These are phyloP conservation scores for Epizoanthus ramosus DNA, from an alignment of 92 coral and sea anemone genomes.

Conservation along the genomic window DNA sequence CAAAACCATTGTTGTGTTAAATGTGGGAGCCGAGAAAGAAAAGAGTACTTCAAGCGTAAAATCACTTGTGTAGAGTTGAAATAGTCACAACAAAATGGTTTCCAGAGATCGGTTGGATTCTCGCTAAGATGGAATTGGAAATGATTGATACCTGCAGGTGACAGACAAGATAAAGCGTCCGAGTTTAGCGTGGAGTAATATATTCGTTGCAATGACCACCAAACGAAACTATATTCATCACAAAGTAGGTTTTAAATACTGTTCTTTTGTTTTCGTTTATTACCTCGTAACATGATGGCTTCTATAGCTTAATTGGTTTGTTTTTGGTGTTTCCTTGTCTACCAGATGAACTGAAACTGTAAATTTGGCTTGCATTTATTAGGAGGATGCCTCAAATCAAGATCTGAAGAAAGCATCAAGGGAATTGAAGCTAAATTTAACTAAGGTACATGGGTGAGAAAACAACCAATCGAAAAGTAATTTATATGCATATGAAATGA, in stretches of 20 bases:
- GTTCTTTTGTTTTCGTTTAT: not conserved
- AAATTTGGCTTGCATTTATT: not conserved
- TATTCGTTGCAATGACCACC: not conserved
- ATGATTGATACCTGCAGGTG: not conserved
- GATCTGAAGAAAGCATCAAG: slow-evolving; percentile 63
- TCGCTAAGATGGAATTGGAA: not conserved
- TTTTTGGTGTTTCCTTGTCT: not conserved
- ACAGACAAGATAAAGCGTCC: not conserved
- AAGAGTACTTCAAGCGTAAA: not conserved
- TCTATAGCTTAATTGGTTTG: not conserved
- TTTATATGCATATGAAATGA: too few relatives aligned
- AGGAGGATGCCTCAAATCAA: slow-evolving; percentile 53
- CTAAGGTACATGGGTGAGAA: slow-evolving; percentile 37
- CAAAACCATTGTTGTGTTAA: slow-evolving; percentile 30
- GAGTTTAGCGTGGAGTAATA: not conserved
- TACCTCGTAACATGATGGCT: not conserved
- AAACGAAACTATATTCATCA: not conserved
- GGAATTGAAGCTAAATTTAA: slow-evolving; percentile 52
- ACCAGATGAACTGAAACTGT: not conserved
- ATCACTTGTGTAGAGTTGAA: not conserved
- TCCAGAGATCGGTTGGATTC: not conserved
- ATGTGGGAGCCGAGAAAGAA: not conserved
- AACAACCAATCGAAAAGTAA: too few relatives aligned
- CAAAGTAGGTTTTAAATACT: not conserved
- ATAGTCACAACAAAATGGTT: not conserved